Base-by-base conservation (phyloP, 2,797 vertebrate species). In the Pygocentrus nattereri region DNA sequence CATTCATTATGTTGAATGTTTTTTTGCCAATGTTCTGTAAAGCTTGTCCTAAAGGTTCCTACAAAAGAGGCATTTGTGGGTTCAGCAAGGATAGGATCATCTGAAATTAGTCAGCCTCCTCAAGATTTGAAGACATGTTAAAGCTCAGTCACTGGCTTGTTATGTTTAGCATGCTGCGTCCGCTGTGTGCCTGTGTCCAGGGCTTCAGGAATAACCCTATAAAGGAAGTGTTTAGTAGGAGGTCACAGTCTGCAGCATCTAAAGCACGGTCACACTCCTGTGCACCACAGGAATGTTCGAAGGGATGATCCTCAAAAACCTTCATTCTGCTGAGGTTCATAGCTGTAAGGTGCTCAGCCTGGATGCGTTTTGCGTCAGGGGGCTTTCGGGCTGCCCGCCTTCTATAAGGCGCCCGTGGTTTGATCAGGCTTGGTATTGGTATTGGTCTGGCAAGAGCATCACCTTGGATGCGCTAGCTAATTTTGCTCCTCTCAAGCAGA, bases 401-500 rank as follows among this genome's bases (percentile, higher is more conserved):
- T 79, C 85, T 85, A 82, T 83, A 76, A 79, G 82, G 82, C 31
- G 38, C 75, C 74, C 69, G 27, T 52, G 78, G 74, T 83, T 76
- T 84, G 84, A 89, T 84, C 82, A 50, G 79, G 68, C 80, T 81
- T 67, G 61, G 61, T 76, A 76, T 69, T 76, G 76, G 61, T 68
- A 80, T 79, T 44, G 34, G 31, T 41, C 65, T 47, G 82, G 56
- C 77, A 79, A 79, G 76, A 61, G 61, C 34, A 71, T 70, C 54
- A 59, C 67, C 71, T 73, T 65, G 80, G 78, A 81, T 74, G 84
- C 77, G 74, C 74, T 64, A 84, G 83, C 87, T 88, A 77, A 90
- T 89, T 92, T 89, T 85, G 85, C 83, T 82, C 86, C 82, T 76
- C 71, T 50, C 72, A 86, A 78, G 73, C 59, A 89, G 87, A 79